Conservation (phyloP, 1,140 invertebrate species). For the Trichonephila clavipes region DNA sequence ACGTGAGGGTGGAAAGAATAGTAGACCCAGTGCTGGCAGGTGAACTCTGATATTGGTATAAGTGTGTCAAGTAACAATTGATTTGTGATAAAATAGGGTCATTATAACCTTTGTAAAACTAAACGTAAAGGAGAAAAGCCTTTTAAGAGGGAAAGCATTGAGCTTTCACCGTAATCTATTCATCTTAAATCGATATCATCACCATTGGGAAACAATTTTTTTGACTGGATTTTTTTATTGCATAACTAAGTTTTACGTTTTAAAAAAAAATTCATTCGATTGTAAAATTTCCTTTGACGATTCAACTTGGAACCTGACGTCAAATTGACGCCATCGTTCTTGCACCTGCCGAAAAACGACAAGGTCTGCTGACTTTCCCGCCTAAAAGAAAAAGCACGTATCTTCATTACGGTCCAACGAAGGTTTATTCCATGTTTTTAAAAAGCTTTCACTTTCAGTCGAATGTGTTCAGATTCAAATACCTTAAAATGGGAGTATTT, state of each 20-base stretch:
- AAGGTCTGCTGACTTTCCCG: slow-evolving; percentile 36
- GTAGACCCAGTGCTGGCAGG: background rate
- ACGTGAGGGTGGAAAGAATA: background rate
- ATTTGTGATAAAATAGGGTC: background rate
- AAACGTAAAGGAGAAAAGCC: background rate
- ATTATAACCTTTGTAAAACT: background rate
- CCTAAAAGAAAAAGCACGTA: background rate
- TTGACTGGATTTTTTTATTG: slow-evolving; percentile 1
- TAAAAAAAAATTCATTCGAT: background rate
- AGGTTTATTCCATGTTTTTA: background rate
- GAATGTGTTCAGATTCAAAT: background rate
- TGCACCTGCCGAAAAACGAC: slow-evolving; percentile 27
- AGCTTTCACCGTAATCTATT: slow-evolving; percentile 11
- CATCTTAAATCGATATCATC: slow-evolving; percentile 7
- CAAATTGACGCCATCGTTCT: background rate
- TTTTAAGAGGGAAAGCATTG: background rate
- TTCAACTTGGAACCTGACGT: background rate
- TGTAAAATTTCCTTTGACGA: slow-evolving; percentile 4
- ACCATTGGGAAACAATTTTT: background rate
- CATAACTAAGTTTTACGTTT: background rate
- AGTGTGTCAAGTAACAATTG: slow-evolving; percentile 61
- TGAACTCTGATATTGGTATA: slow-evolving; percentile 10
- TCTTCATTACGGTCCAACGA: slow-evolving; percentile 17
- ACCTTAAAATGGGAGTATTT: background rate
- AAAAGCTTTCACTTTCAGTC: background rate